Evolutionary conservation across 2,113 vertebrate species (phyloP), one percentile per base, ranked within the genome.

Genomic region (Trochalopteron elliotii): DNA sequence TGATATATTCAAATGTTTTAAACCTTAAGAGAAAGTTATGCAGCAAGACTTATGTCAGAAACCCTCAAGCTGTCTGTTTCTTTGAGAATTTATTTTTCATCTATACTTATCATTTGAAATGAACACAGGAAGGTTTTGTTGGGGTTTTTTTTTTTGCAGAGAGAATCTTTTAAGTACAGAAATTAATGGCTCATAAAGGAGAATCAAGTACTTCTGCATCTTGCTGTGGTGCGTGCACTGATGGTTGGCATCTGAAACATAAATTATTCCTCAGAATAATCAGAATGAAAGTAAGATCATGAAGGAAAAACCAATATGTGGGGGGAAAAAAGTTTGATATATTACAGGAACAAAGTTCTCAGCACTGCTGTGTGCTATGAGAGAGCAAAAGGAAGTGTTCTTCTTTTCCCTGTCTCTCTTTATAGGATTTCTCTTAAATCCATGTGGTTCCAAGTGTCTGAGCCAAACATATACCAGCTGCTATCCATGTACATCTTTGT

Each of bases 391-490:
- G 40, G 10, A 72, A 44, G 9, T 8, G 7, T 50, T 86, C 15
- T 49, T 60, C 31, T 91, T 63, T 83, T 27, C 3, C 20, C 12
- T 9, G 4, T 65, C 33, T 65, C 21, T 64, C 49, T 64, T 35
- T 42, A 49, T 28, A 57, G 63, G 31, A 33, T 95, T 89, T 85
- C 30, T 79, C 76, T 91, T 67, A 90, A 85, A 59, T 79, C 57
- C 12, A 0, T 31, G 30, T 64, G 16, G 70, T 77, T 83, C 67
- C 65, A 53, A 59, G 55, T 74, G 40, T 80, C 33, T 53, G 67
- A 96, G 75, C 57, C 84, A 94, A 91, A 80, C 76, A 31, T 85
- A 83, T 74, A 84, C 75, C 75, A 86, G 47, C 94, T 90, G 50
- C 61, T 90, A 47, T 86, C 78, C 90, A 31, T 52, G 39, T 76